These are phyloP conservation scores for Plecotus auritus DNA, from an alignment of 2,113 vertebrate genomes.

Conservation along the genomic window DNA sequence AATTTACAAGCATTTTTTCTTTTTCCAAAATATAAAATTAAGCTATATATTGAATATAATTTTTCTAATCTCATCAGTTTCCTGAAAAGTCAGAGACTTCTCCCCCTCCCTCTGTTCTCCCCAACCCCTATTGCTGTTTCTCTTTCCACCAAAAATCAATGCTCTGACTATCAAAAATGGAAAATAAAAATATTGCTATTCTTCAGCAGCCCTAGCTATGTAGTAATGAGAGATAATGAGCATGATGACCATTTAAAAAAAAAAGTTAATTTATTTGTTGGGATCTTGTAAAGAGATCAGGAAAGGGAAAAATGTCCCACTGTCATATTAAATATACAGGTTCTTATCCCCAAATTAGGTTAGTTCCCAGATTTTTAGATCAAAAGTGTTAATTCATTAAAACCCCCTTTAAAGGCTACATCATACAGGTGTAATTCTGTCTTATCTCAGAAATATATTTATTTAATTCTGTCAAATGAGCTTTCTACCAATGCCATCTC, in stretches of 20 bases:
- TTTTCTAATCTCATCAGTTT: background rate
- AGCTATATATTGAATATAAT: background rate
- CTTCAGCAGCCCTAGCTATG: background rate
- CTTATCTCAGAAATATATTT: conserved; percentile 78
- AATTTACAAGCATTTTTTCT: background rate
- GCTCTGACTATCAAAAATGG: background rate
- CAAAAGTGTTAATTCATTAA: conserved; percentile 66
- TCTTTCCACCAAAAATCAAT: background rate
- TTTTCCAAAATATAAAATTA: background rate
- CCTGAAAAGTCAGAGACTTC: background rate
- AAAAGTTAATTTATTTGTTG: conserved; percentile 69
- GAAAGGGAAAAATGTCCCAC: conserved; percentile 75
- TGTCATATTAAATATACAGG: conserved; percentile 77
- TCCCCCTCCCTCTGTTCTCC: background rate
- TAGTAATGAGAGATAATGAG: background rate
- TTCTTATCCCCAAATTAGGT: conserved; percentile 76
- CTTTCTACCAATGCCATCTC: conserved; percentile 75
- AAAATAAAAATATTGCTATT: background rate
- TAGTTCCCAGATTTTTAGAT: conserved; percentile 74
- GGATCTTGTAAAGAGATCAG: conserved; percentile 79
- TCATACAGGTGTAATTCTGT: conserved; percentile 70
- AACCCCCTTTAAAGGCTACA: conserved; percentile 64
- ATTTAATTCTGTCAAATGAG: conserved; percentile 78
- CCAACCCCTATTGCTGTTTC: background rate
- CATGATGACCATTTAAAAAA: background rate